A percentile compares a stretch with the other conserved stretches of the same genome.
Conservation (phyloP, 2,888 invertebrate genomes). For the Exocentrus adspersus region DNA sequence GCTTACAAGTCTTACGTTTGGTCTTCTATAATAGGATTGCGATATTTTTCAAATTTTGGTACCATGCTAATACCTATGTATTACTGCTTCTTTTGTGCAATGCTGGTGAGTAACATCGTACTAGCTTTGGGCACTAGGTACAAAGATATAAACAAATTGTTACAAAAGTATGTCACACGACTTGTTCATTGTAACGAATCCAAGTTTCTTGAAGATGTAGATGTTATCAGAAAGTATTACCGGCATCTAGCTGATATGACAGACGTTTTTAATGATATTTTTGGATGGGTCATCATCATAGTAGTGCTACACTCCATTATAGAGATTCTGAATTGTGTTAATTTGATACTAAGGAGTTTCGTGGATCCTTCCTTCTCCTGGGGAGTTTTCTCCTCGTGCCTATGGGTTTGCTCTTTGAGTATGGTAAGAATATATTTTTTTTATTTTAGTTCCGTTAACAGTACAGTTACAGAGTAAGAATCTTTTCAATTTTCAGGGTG, state of each 20-base stretch:
- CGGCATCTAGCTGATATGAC: slow-evolving; percentile 12
- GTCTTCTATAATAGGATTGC: background rate
- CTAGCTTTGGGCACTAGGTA: slow-evolving; percentile 7
- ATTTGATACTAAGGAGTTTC: slow-evolving; percentile 19
- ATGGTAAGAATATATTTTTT: slow-evolving; percentile 3
- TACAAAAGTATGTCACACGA: background rate
- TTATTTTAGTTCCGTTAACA: background rate
- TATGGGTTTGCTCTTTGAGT: slow-evolving; percentile 3
- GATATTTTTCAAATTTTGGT: slow-evolving; percentile 10
- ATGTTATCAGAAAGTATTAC: slow-evolving; percentile 7
- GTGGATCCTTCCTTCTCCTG: slow-evolving; percentile 3
- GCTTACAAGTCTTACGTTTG: slow-evolving; percentile 3
- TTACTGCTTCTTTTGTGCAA: slow-evolving; percentile 6
- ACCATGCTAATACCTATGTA: slow-evolving; percentile 16
- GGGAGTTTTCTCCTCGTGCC: slow-evolving; percentile 3
- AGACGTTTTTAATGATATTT: slow-evolving; percentile 16
- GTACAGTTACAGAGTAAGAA: no score
- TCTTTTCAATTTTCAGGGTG: no score
- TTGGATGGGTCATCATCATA: slow-evolving; percentile 16
- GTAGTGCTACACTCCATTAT: slow-evolving; percentile 18
- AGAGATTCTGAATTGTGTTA: slow-evolving; percentile 22
- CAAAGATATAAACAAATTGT: slow-evolving; percentile 12
- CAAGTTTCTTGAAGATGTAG: slow-evolving; percentile 6
- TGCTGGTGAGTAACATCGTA: slow-evolving; percentile 7
- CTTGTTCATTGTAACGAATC: background rate